Conservation (phyloP, 92 coral and sea anemone species). For the Meandrina meandrites region DNA sequence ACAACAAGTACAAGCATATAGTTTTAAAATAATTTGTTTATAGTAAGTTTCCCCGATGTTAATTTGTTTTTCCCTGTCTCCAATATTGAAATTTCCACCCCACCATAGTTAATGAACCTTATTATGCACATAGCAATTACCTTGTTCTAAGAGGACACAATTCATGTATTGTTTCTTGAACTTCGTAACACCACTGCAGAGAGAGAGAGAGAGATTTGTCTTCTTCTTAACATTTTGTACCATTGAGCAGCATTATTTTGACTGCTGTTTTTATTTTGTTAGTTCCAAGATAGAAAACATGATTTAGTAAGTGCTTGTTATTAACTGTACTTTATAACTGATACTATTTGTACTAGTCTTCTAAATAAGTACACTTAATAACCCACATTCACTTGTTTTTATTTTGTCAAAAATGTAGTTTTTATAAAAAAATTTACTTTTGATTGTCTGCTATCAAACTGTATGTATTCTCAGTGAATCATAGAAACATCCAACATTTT, state of each 20-base stretch:
- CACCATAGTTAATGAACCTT: too few relatives aligned
- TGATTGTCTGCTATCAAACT: neutral
- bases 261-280: too few relatives aligned
- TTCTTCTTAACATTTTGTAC: too few relatives aligned
- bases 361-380: too few relatives aligned
- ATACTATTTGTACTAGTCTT: too few relatives aligned
- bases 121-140: neutral
- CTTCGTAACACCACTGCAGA: too few relatives aligned
- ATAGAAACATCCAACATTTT: neutral
- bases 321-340: too few relatives aligned
- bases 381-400: neutral
- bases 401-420: neutral
- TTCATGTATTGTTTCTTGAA: too few relatives aligned
- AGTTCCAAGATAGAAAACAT: too few relatives aligned
- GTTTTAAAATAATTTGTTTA: neutral
- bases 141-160: neutral
- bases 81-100: neutral
- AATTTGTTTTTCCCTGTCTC: neutral
- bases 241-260: too few relatives aligned
- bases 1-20: neutral
- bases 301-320: too few relatives aligned
- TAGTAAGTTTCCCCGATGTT: neutral
- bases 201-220: too few relatives aligned
- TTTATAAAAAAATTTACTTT: neutral
- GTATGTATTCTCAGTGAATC: neutral